phyloP scores from a whole-genome alignment of 1,140 invertebrate species.

The Micrasema minimum region DNA sequence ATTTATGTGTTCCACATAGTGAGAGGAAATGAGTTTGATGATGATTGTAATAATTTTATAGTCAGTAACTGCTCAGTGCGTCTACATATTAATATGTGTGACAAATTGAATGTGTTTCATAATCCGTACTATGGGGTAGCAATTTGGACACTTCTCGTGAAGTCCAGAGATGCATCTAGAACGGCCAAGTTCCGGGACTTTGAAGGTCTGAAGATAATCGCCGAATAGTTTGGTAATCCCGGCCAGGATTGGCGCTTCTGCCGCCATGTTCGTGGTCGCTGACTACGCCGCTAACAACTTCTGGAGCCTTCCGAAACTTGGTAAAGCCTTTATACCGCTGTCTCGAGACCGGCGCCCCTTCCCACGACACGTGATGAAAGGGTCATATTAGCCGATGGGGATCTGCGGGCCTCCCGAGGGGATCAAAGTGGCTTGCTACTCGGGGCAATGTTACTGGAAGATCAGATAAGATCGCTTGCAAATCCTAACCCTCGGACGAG shows the following conservation, averaged over 20 bases:
- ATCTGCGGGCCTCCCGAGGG: no score
- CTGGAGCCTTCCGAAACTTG: constrained; percentile 18
- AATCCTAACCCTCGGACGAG: constrained; percentile 4
- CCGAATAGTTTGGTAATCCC: constrained; percentile 22
- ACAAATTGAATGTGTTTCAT: no score
- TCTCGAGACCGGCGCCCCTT: background rate
- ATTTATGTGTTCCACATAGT: no score
- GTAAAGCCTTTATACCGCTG: constrained; percentile 15
- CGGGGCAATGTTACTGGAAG: background rate
- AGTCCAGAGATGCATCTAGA: constrained; percentile 16
- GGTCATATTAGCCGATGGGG: background rate
- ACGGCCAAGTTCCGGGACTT: constrained; percentile 24
- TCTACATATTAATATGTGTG: background rate
- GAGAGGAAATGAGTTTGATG: no score
- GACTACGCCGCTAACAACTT: constrained; percentile 30
- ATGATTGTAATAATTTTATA: no score
- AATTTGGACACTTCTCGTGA: no score
- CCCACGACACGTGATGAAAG: background rate
- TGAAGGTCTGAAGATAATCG: constrained; percentile 21
- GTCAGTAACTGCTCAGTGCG: background rate
- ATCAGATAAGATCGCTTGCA: background rate
- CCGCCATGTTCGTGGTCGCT: constrained; percentile 14
- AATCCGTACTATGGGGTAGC: no score
- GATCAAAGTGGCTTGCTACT: background rate
- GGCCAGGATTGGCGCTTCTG: constrained; percentile 11